A percentile compares a stretch with the other conserved stretches of the same genome.
Evolutionary conservation across 2,797 vertebrate genomes (phyloP).

Genomic region (Tiaroga cobitis): DNA sequence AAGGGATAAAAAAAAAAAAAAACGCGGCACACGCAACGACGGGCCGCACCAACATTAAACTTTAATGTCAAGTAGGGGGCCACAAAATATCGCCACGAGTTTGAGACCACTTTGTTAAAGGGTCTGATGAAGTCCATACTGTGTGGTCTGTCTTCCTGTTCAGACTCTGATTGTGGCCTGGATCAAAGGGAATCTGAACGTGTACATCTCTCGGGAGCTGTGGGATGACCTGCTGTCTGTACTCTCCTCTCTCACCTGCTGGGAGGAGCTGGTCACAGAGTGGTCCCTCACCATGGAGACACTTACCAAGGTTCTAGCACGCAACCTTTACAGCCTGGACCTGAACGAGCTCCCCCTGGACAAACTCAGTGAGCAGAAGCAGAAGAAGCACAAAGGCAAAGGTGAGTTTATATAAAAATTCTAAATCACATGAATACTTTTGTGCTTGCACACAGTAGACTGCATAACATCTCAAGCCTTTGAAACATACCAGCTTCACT

Average conservation of each 20-base stretch:
- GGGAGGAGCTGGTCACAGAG: slow-evolving; percentile 98
- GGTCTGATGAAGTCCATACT: not conserved
- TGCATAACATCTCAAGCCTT: not conserved
- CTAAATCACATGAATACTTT: not conserved
- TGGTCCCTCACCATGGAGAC: slow-evolving; percentile 99
- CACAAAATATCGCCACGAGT: no score
- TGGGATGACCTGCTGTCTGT: slow-evolving; percentile 97
- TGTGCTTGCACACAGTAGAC: not conserved
- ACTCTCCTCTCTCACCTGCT: slow-evolving; percentile 94
- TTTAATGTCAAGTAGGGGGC: no score
- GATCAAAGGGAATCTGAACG: slow-evolving; percentile 99
- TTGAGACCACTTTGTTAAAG: no score
- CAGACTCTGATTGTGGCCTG: slow-evolving; percentile 99
- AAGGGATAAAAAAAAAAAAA: no score
- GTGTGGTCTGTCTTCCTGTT: not conserved
- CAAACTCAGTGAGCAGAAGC: slow-evolving; percentile 98
- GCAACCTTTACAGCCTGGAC: slow-evolving; percentile 95
- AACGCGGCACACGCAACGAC: no score
- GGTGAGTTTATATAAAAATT: slow-evolving; percentile 74
- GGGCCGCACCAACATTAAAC: no score
- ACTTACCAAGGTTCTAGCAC: slow-evolving; percentile 96
- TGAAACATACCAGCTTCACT: not conserved
- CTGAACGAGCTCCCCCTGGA: slow-evolving; percentile 94
- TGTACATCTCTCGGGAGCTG: slow-evolving; percentile 95
- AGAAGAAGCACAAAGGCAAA: slow-evolving; percentile 99